Evolutionary conservation across 2,888 invertebrate genomes (phyloP).

Genomic region (Parnassius orleans): DNA sequence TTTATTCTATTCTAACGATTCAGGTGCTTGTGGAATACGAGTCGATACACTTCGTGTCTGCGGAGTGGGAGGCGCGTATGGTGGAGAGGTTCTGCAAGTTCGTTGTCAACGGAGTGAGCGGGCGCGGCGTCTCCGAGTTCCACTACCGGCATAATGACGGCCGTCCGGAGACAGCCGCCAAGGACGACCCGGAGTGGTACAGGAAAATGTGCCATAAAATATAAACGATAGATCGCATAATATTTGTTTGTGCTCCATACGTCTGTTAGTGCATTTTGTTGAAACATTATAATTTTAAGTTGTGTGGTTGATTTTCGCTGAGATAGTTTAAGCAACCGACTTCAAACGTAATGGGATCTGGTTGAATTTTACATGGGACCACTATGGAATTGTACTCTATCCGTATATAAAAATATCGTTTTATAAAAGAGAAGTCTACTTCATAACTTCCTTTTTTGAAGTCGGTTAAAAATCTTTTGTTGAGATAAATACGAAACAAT

Average conservation of each 20-base stretch:
- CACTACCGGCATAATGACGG: slow-evolving; percentile 83
- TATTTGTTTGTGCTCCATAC: neutral
- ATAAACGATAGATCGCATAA: slow-evolving; percentile 28
- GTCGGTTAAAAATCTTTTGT: too few species aligned
- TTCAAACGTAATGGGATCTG: too few species aligned
- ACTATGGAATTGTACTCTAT: too few species aligned
- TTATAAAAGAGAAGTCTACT: too few species aligned
- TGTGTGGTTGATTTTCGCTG: too few species aligned
- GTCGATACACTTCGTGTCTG: slow-evolving; percentile 83
- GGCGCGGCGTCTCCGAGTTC: slow-evolving; percentile 87
- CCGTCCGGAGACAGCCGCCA: slow-evolving; percentile 66
- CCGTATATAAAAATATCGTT: too few species aligned
- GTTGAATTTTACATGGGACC: too few species aligned
- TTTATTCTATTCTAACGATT: neutral
- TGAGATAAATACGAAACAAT: too few species aligned
- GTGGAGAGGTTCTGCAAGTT: slow-evolving; percentile 82
- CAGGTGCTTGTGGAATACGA: slow-evolving; percentile 82
- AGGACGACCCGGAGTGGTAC: slow-evolving; percentile 81
- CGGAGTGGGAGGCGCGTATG: slow-evolving; percentile 85
- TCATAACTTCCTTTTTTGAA: too few species aligned
- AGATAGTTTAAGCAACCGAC: too few species aligned
- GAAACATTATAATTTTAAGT: too few species aligned
- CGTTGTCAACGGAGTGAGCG: slow-evolving; percentile 82
- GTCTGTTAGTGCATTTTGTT: neutral
- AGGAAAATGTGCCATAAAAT: slow-evolving; percentile 67